Evolutionary conservation across 1,140 invertebrate species (phyloP), one percentile per base, ranked within the genome.

Genomic region (Batillaria attramentaria): DNA sequence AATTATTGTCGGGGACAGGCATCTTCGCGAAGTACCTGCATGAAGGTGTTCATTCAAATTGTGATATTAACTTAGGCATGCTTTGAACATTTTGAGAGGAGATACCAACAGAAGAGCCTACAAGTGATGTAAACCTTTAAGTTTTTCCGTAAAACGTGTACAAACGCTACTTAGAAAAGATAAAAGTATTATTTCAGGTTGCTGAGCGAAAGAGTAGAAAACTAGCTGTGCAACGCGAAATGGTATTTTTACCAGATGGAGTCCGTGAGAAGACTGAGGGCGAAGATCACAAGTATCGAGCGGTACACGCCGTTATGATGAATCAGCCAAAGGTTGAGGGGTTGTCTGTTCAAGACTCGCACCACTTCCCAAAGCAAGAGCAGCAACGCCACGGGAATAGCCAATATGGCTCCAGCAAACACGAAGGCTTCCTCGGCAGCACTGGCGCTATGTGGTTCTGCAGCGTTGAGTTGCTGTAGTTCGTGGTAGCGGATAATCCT

Each of bases 241-340:
- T n/a, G n/a, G n/a, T n/a, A n/a, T n/a, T n/a, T n/a, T 37, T 41
- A 62, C 75, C 75, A 80, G 13, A 84, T 54, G 41, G 78, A 74
- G 77, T 87, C 86, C 10, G 79, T 54, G 10, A 85, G 72, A 5
- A 85, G 42, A 65, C 62, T 74, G 20, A 84, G 50, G 16, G 81
- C 80, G 41, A 84, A 76, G 1, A 84, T 35, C 16, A 83, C 8
- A 4, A 86, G 79, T 20, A 83, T 68, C 18, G 81, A 33, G 16
- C 85, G 70, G 46, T 83, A 85, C 37, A 77, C 75, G 28, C 79
- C 78, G 46, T 83, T 84, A 43, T 84, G 83, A n/a, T 81, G 43
- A 28, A 80, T 54, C 18, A 62, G 39, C 20, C 60, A 24, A 0
- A 39, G 8, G 3, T 24, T 31, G 5, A 60, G 33, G 6, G 57